phyloP scores from a whole-genome alignment of 2,888 invertebrate species.

The Oligia strigilis region DNA sequence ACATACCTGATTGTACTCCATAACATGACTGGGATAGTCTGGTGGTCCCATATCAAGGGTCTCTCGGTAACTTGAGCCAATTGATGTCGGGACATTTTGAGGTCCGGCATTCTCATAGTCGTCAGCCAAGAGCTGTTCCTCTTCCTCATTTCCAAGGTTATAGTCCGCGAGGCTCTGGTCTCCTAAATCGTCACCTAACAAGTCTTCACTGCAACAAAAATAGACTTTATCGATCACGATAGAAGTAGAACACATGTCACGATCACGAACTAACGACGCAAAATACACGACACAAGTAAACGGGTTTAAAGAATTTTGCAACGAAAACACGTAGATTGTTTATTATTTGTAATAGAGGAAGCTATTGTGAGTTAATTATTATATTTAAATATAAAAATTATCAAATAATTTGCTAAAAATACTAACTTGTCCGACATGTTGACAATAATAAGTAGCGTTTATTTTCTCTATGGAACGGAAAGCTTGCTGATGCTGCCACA shows the following conservation, averaged over 20 bases:
- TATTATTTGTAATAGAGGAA: neutral
- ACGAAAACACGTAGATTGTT: neutral
- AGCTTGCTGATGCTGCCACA: neutral
- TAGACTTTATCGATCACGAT: conserved; percentile 59
- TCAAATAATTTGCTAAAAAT: conserved; percentile 58
- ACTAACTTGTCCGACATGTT: conserved; percentile 90
- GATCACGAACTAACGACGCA: conserved; percentile 48
- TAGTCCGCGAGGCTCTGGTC: conserved; percentile 88
- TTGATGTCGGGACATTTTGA: conserved; percentile 84
- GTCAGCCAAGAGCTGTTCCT: conserved; percentile 87
- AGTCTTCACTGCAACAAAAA: conserved; percentile 86
- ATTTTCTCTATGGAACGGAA: conserved; percentile 43
- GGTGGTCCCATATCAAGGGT: conserved; percentile 74
- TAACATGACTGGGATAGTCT: conserved; percentile 76
- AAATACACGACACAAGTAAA: conserved; percentile 22
- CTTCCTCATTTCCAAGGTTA: conserved; percentile 89
- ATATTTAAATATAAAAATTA: conserved; percentile 13
- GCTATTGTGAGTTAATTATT: neutral
- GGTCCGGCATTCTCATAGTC: conserved; percentile 83
- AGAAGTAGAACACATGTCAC: conserved; percentile 59
- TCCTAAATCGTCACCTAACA: conserved; percentile 88
- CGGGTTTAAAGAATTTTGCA: neutral
- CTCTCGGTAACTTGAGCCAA: conserved; percentile 74
- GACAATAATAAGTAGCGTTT: conserved; percentile 68
- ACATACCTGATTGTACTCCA: conserved; percentile 79